These are phyloP conservation scores for Charina bottae DNA, from an alignment of 2,113 vertebrate species.

Conservation along the genomic window DNA sequence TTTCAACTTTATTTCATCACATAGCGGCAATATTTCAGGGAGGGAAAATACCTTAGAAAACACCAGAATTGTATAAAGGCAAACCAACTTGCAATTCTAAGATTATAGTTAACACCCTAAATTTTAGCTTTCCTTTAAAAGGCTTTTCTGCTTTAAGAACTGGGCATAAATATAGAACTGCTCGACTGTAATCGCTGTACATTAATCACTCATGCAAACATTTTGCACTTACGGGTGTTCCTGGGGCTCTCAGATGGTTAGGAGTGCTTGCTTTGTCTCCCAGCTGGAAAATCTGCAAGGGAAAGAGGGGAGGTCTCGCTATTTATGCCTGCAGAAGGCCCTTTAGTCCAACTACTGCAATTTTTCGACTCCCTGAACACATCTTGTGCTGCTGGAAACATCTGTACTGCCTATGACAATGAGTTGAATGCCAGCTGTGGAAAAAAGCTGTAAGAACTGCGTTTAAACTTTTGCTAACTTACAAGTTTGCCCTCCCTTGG, in stretches of 20 bases:
- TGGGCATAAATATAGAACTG: background rate
- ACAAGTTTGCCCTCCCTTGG: slow-evolving; percentile 42
- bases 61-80: slow-evolving; percentile 42
- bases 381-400: slow-evolving; percentile 54
- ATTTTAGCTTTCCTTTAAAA: slow-evolving; percentile 35
- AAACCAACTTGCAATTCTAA: slow-evolving; percentile 20
- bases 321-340: slow-evolving; percentile 82
- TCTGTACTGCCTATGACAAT: slow-evolving; percentile 38
- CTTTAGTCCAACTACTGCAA: slow-evolving; percentile 71
- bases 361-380: slow-evolving; percentile 71
- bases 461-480: slow-evolving; percentile 30
- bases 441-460: slow-evolving; percentile 28
- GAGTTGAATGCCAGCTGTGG: slow-evolving; percentile 28
- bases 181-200: background rate
- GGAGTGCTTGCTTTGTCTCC: slow-evolving; percentile 79
- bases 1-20: slow-evolving; percentile 52
- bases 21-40: slow-evolving; percentile 26
- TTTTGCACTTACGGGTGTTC: slow-evolving; percentile 70
- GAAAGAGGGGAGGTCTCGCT: slow-evolving; percentile 73
- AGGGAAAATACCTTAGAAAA: background rate
- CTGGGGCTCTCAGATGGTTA: slow-evolving; percentile 53
- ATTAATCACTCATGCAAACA: slow-evolving; percentile 9
- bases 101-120: slow-evolving; percentile 42
- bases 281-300: slow-evolving; percentile 82
- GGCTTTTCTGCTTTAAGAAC: slow-evolving; percentile 49